Percentiles rank a stretch among this genome's conserved stretches.
phyloP scores from a whole-genome alignment of 2,113 vertebrate species.

The Eretmochelys imbricata region DNA sequence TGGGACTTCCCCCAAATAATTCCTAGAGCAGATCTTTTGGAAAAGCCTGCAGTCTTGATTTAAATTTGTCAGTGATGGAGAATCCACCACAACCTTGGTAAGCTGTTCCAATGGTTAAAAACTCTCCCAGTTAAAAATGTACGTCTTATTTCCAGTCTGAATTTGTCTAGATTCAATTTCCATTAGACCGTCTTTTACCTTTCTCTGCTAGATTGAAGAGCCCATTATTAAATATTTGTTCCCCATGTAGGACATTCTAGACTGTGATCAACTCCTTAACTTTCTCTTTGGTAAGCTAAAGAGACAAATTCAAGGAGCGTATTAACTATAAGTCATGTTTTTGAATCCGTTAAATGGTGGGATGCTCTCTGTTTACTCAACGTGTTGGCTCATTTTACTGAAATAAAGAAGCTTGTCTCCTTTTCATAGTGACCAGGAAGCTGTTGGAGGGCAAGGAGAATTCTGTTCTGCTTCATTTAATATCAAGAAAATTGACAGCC shows the following conservation, averaged over 20 bases:
- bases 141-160: background rate
- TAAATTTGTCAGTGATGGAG: background rate
- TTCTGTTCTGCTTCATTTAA: background rate
- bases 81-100: background rate
- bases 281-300: background rate
- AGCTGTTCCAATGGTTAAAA: background rate
- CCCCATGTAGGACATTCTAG: background rate
- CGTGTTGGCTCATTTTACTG: background rate
- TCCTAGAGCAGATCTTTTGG: too few species aligned
- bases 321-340: background rate
- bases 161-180: background rate
- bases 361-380: background rate
- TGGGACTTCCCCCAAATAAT: too few species aligned
- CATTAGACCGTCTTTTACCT: background rate
- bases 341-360: background rate
- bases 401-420: background rate
- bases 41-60: too few species aligned
- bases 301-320: background rate
- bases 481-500: background rate
- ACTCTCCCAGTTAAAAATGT: background rate
- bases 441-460: background rate
- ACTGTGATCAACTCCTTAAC: background rate
- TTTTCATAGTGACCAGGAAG: accelerated
- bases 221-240: background rate
- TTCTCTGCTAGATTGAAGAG: background rate